Conservation (phyloP, 2,797 vertebrate genomes). For the Parauchenoglanis punctatus region DNA sequence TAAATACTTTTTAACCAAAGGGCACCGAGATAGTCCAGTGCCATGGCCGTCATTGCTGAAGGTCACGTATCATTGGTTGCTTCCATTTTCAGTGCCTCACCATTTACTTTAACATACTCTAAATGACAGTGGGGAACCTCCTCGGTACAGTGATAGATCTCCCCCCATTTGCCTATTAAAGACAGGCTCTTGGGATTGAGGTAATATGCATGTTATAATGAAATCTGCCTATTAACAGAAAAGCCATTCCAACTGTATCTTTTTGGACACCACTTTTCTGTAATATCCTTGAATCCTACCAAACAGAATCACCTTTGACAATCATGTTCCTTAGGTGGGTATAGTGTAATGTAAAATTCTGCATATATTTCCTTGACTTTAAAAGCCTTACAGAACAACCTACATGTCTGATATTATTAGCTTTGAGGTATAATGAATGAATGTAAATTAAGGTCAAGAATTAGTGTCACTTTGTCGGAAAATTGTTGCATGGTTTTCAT, state of each 20-base stretch:
- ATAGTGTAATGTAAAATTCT: conserved; percentile 52
- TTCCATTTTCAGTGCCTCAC: conserved; percentile 65
- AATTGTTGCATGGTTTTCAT: conserved; percentile 30
- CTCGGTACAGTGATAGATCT: conserved; percentile 70
- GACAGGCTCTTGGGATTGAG: conserved; percentile 80
- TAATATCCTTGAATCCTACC: conserved; percentile 79
- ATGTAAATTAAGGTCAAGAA: conserved; percentile 57
- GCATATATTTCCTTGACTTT: conserved; percentile 54
- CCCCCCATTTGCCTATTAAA: conserved; percentile 75
- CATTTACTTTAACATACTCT: conserved; percentile 61
- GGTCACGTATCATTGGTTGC: conserved; percentile 80
- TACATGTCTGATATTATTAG: conserved; percentile 55
- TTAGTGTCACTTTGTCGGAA: conserved; percentile 57
- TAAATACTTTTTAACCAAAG: conserved; percentile 74
- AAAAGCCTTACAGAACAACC: conserved; percentile 42
- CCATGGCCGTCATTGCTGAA: conserved; percentile 78
- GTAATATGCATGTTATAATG: conserved; percentile 88
- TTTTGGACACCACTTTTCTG: conserved; percentile 80
- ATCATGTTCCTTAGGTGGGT: conserved; percentile 66
- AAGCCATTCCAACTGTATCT: conserved; percentile 83
- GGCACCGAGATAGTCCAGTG: conserved; percentile 63
- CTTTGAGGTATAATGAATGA: conserved; percentile 60
- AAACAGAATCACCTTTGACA: conserved; percentile 79
- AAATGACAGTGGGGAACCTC: conserved; percentile 64
- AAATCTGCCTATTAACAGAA: conserved; percentile 85